Evolutionary conservation across 2,113 vertebrate species (phyloP), one percentile per base, ranked within the genome.

Genomic region (Gambusia affinis): DNA sequence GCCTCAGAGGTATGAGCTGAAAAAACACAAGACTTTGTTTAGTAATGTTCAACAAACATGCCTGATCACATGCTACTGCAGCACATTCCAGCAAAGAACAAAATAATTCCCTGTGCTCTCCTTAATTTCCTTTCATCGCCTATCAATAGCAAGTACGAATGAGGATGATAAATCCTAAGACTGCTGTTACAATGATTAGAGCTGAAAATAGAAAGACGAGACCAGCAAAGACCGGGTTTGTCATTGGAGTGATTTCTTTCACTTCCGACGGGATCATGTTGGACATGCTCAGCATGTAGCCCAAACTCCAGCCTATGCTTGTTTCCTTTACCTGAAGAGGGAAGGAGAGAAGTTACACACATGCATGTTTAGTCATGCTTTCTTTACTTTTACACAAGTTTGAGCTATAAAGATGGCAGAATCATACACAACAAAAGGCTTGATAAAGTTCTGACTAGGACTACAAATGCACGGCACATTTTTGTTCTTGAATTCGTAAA

Each of bases 241-340:
- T 88, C 90, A 99, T 83, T 29, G 98, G 97, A 3, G 93, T 74
- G 84, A 95, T 88, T 71, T 93, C 80, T 47, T 95, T 94, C 65
- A 93, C 88, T 70, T 96, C 96, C 4, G 97, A 96, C 12, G 97
- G 97, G 82, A 99, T 97, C 97, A 98, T 98, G 90, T 98, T 99
- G 5, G 97, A 98, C 88, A 96, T 93, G 64, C 86, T 93, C 67
- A 99, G 92, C 97, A 99, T 99, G 93, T 97, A 99, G 64, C 98
- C 97, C 0, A 99, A 92, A 76, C 97, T 96, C 97, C 98, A 99
- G 0, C 95, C 95, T 63, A 99, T 94, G 70, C 94, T 98, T 89
- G 94, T 98, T 4, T 94, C 89, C n/a, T 93, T 92, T 75, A 97
- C 93, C 98, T 99, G 93, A 88, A 88, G 70, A 57, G 57, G 0